A percentile compares a stretch with the other conserved stretches of the same genome.
phyloP scores from a whole-genome alignment of 2,888 invertebrate species.

The Aethes cnicana region DNA sequence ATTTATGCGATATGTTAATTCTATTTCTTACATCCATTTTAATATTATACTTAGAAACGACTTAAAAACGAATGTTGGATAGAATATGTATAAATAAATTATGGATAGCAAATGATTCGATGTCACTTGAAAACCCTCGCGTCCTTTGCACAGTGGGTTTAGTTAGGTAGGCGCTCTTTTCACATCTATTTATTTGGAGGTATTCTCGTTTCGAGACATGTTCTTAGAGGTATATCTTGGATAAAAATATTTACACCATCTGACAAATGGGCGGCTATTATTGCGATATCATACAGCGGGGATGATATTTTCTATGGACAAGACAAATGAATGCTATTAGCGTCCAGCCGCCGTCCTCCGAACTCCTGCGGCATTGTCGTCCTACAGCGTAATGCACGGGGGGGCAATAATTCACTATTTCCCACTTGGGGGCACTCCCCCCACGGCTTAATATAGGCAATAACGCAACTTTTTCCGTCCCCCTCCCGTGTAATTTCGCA shows the following conservation, averaged over 20 bases:
- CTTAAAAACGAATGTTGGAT: no score
- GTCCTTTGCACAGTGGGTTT: no score
- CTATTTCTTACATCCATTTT: no score
- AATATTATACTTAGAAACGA: no score
- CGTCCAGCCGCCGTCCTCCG: conserved; percentile 21
- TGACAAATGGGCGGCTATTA: conserved; percentile 28
- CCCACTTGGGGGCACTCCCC: conserved; percentile 40
- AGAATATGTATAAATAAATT: no score
- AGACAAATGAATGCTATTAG: conserved; percentile 31
- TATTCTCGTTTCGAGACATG: no score
- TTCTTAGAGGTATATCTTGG: no score
- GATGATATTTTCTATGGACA: conserved; percentile 30
- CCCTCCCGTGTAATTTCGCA: conserved; percentile 54
- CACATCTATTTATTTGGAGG: no score
- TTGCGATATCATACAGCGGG: conserved; percentile 30
- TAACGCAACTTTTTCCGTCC: conserved; percentile 60
- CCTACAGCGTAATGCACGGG: conserved; percentile 35
- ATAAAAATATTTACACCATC: conserved; percentile 23
- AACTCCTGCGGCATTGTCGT: conserved; percentile 24
- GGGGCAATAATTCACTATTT: conserved; percentile 63
- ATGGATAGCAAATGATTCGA: no score
- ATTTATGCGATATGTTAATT: no score
- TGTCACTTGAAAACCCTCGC: no score
- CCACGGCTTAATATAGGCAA: conserved; percentile 65
- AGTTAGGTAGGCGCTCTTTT: no score